These are phyloP conservation scores for Polydrusus pterygomalis DNA, from an alignment of 2,888 invertebrate species.

Conservation along the genomic window DNA sequence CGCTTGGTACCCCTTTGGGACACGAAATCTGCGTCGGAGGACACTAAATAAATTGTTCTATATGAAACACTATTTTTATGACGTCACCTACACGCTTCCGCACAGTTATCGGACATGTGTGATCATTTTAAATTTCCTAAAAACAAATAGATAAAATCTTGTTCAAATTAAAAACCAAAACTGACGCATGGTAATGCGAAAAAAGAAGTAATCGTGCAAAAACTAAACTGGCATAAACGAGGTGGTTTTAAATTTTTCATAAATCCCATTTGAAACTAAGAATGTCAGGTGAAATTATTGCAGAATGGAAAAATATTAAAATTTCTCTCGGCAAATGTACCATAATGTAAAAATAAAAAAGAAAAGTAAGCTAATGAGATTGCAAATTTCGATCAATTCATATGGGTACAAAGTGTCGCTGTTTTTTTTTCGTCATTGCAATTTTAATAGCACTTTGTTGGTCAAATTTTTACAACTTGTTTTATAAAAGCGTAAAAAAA, in stretches of 20 bases:
- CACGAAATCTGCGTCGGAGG: too few relatives aligned
- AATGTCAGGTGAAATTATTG: conserved; percentile 11
- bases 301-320: conserved; percentile 5
- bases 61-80: too few relatives aligned
- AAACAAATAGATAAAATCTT: background rate
- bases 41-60: too few relatives aligned
- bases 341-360: conserved; percentile 11
- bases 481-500: background rate
- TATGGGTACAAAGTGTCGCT: background rate
- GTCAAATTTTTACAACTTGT: too few relatives aligned
- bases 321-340: conserved; percentile 15
- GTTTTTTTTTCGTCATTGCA: too few relatives aligned
- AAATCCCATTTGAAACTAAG: conserved; percentile 6
- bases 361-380: conserved; percentile 23
- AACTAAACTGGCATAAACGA: background rate
- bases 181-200: background rate
- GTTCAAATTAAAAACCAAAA: background rate
- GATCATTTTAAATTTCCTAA: too few relatives aligned
- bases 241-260: conserved; percentile 13
- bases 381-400: conserved; percentile 11
- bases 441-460: too few relatives aligned
- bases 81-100: too few relatives aligned
- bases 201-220: conserved; percentile 1
- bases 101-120: too few relatives aligned
- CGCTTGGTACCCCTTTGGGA: too few relatives aligned